phyloP scores from a whole-genome alignment of 2,113 vertebrate species.

The Hirundichthys speculiger region DNA sequence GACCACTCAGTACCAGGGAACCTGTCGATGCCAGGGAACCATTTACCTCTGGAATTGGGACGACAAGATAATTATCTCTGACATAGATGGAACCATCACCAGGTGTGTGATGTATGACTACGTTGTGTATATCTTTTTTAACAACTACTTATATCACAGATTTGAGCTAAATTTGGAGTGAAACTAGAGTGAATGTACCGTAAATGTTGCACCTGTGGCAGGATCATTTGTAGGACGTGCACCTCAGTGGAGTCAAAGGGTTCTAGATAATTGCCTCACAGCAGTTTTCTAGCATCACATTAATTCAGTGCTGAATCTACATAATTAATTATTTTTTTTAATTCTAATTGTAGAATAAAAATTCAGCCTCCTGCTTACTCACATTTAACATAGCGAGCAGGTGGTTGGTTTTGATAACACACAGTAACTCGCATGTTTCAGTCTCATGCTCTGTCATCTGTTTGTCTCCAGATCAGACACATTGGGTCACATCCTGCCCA shows the following conservation, averaged over 20 bases:
- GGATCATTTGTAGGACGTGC: background rate
- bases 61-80: slow-evolving; percentile 96
- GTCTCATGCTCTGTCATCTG: background rate
- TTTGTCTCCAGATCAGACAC: slow-evolving; percentile 89
- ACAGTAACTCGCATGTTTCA: too few relatives aligned
- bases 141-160: background rate
- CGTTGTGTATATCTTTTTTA: too few relatives aligned
- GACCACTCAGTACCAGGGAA: slow-evolving; percentile 98
- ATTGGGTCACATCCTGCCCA: slow-evolving; percentile 95
- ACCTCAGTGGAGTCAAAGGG: too few relatives aligned
- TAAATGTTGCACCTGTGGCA: background rate
- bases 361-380: background rate
- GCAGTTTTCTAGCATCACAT: too few relatives aligned
- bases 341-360: background rate
- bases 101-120: slow-evolving; percentile 74
- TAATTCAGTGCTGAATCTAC: too few relatives aligned
- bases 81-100: slow-evolving; percentile 98
- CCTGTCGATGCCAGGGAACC: slow-evolving; percentile 95
- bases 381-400: background rate
- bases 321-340: too few relatives aligned
- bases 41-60: slow-evolving; percentile 99
- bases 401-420: too few relatives aligned
- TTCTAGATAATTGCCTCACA: background rate
- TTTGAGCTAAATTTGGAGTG: accelerated
- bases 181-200: background rate